Evolutionary conservation across 2,797 vertebrate species (phyloP).

Genomic region (Microhierax caerulescens): DNA sequence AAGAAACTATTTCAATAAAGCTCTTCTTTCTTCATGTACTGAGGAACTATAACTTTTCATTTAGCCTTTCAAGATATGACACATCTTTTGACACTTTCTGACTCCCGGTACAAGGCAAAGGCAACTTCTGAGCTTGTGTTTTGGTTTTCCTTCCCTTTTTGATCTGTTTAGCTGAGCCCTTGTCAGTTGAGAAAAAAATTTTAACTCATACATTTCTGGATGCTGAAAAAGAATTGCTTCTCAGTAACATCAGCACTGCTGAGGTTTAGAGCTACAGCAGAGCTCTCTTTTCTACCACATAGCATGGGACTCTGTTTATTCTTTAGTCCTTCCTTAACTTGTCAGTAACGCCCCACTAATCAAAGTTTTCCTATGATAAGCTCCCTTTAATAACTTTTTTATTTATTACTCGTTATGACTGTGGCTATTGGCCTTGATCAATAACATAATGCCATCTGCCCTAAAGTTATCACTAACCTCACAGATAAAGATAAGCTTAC

Average conservation of each 20-base stretch:
- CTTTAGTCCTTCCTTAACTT: not conserved
- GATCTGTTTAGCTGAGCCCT: constrained; percentile 54
- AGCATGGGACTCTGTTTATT: not conserved
- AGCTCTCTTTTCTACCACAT: not conserved
- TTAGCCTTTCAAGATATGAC: constrained; percentile 54
- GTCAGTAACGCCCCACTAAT: not conserved
- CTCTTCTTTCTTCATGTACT: constrained; percentile 47
- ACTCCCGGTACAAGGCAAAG: constrained; percentile 48
- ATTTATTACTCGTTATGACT: not conserved
- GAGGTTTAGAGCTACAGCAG: not conserved
- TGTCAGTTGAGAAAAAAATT: constrained; percentile 33
- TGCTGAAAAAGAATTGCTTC: constrained; percentile 14
- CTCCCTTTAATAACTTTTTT: not conserved
- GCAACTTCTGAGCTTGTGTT: constrained; percentile 43
- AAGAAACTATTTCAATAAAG: constrained; percentile 54
- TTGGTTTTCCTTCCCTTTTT: constrained; percentile 53
- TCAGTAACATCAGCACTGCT: not conserved
- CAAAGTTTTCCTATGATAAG: not conserved
- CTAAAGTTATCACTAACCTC: not conserved
- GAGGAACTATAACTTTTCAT: constrained; percentile 60
- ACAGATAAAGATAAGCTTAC: not conserved
- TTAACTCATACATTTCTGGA: constrained; percentile 42
- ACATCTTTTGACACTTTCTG: constrained; percentile 58
- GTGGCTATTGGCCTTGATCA: not conserved
- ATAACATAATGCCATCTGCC: not conserved